Evolutionary conservation across 53 echinoderm and acorn worm species (phyloP), one percentile per base, ranked within the genome.

Genomic region (Echinometra lucunter): DNA sequence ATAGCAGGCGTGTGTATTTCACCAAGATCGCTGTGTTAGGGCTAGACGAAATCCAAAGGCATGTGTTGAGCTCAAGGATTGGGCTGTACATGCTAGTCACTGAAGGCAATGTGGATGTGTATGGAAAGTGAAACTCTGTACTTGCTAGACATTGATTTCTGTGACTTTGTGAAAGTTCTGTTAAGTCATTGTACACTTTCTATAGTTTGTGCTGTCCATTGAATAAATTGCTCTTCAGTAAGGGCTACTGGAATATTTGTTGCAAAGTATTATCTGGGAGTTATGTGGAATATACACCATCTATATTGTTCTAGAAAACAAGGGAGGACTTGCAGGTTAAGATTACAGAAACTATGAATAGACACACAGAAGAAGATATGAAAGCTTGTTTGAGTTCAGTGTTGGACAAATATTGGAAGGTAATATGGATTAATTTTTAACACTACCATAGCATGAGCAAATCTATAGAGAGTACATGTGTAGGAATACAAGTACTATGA

Each of bases 291-390:
- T 85, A 49, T 85, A 85, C 85, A 85, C 37, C n/a, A n/a, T 53
- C 47, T 49, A 12, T 53, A 27, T 85, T 85, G 88, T 90, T 60
- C 57, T 58, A 12, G 40, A 28, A 69, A 91, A 67, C 63, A 27
- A 42, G 45, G 47, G 70, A 66, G 45, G 69, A 66, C 25, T 67
- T 91, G 35, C 4, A 37, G 92, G 37, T 94, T 94, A 13, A 74
- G 37, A 28, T 32, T 18, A 37, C 25, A 28, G 93, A 92, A 78
- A 56, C 94, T 8, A 94, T 94, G 94, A 94, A 94, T 83, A 94
- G 85, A 28, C 66, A 83, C 60, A 94, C 94, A 40, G 94, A 83
- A 21, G 94, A 94, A 45, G 94, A 94, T 67, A 83, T 94, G 94
- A 85, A 63, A 40, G 44, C n/a, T 4, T 94, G 94, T 83, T 58